phyloP scores from a whole-genome alignment of 2,113 vertebrate genomes.

The Australoheros scitulus region DNA sequence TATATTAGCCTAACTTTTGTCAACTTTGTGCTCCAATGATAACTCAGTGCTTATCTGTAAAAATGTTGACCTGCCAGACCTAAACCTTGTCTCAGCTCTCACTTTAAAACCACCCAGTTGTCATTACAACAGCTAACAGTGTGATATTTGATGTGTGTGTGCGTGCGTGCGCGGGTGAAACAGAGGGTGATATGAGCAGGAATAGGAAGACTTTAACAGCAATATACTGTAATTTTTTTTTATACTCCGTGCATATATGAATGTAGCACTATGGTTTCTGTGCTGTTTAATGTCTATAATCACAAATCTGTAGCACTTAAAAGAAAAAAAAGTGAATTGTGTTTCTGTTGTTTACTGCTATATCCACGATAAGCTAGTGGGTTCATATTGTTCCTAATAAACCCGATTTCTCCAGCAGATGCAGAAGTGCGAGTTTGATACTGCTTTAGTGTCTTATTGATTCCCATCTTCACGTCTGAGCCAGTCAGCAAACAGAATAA shows the following conservation, averaged over 20 bases:
- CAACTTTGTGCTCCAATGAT: slow-evolving; percentile 54
- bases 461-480: slow-evolving; percentile 20
- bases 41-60: slow-evolving; percentile 57
- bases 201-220: slow-evolving; percentile 65
- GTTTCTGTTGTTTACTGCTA: slow-evolving; percentile 79
- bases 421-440: slow-evolving; percentile 35
- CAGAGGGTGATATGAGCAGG: slow-evolving; percentile 30
- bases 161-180: slow-evolving; percentile 22
- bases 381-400: slow-evolving; percentile 79
- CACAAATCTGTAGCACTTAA: slow-evolving; percentile 79
- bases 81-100: slow-evolving; percentile 39
- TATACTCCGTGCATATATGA: slow-evolving; percentile 76
- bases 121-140: slow-evolving; percentile 35
- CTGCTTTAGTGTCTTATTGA: slow-evolving; percentile 24
- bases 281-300: slow-evolving; percentile 77
- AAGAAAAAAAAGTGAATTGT: slow-evolving; percentile 68
- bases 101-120: slow-evolving; percentile 12
- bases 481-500: slow-evolving; percentile 20
- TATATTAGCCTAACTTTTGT: slow-evolving; percentile 56
- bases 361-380: slow-evolving; percentile 78
- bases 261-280: slow-evolving; percentile 78
- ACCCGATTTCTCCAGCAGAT: slow-evolving; percentile 71
- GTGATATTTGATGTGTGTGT: slow-evolving; percentile 31
- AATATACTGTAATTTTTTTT: slow-evolving; percentile 74
- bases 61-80: slow-evolving; percentile 44